Conservation (phyloP, 2,797 vertebrate genomes). For the Triplophysa bombifrons region DNA sequence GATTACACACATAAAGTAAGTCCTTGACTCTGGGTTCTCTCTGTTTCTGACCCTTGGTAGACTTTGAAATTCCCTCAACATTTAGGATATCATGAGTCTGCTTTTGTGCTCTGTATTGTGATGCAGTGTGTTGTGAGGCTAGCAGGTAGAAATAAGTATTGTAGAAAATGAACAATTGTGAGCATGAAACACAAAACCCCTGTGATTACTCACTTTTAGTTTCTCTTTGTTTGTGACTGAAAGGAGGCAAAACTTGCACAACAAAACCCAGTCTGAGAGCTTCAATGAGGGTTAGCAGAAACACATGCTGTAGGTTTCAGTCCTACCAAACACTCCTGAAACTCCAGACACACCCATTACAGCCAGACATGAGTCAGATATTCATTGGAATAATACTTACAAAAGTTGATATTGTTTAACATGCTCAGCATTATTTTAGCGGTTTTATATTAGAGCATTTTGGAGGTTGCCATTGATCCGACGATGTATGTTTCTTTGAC, state of each 20-base stretch:
- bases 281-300: background rate
- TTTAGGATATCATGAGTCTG: background rate
- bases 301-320: constrained; percentile 10
- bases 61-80: background rate
- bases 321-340: constrained; percentile 26
- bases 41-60: constrained; percentile 4
- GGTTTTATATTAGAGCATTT: background rate
- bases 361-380: constrained; percentile 44
- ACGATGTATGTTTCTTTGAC: too few species aligned
- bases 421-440: background rate
- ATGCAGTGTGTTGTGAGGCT: background rate
- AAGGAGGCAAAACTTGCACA: constrained; percentile 18
- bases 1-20: constrained; percentile 1
- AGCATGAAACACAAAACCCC: constrained; percentile 25
- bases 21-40: constrained; percentile 26
- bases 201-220: constrained; percentile 17
- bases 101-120: background rate
- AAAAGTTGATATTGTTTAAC: background rate
- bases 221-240: constrained; percentile 19
- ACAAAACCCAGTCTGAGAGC: constrained; percentile 13
- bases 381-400: constrained; percentile 30
- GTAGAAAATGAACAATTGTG: background rate
- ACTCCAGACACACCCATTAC: constrained; percentile 44
- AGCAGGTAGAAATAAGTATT: background rate
- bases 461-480: background rate